Base-by-base conservation (phyloP, 1,140 invertebrate genomes). In the Trichonephila inaurata region DNA sequence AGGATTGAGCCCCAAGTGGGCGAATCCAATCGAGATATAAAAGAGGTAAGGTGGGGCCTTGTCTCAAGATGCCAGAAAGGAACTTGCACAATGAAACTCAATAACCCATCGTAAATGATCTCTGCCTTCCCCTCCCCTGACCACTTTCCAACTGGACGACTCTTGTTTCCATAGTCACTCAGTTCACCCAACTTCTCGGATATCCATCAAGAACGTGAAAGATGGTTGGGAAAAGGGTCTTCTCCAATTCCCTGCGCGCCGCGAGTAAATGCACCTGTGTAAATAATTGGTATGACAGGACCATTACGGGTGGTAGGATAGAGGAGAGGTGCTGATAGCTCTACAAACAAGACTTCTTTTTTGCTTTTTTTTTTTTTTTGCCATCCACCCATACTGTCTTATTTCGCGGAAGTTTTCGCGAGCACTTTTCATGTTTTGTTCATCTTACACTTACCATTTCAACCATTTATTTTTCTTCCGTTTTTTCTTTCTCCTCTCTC, bases 241-340 rank as follows among this genome's bases (percentile, higher is more conserved):
- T 81, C 83, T 89, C 69, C 62, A 28, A 61, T 93, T 87, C 92
- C 66, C 60, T 5, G 66, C 60, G 61, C 40, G 60, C 58, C 28
- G 58, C 33, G 92, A 93, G 86, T 93, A 93, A 93, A 93, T 62
- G 85, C 92, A 93, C 92, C 92, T 93, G 92, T 93, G 92, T 89
- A 93, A 93, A 93, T 93, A 93, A 93, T 93, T 93, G 92, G 92
- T 24, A 28, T 93, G 92, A 93, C 92, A 93, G 92, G 40, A 24
- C 92, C 92, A 93, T 93, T 93, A 93, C 92, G 62, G 51, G 8
- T 14, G 58, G 33, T 24, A 87, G 44, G 81, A 51, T 51, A 51
- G 51, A 51, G 51, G 82, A 86, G 91, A 88, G 66, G 62, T 89
- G 92, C 33, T 89, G 92, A 93, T 93, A 93, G 85, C 72, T 93